Percentiles rank a stretch among this genome's conserved stretches.
phyloP scores from a whole-genome alignment of 2,113 vertebrate species.

The Cephalopterus ornatus region DNA sequence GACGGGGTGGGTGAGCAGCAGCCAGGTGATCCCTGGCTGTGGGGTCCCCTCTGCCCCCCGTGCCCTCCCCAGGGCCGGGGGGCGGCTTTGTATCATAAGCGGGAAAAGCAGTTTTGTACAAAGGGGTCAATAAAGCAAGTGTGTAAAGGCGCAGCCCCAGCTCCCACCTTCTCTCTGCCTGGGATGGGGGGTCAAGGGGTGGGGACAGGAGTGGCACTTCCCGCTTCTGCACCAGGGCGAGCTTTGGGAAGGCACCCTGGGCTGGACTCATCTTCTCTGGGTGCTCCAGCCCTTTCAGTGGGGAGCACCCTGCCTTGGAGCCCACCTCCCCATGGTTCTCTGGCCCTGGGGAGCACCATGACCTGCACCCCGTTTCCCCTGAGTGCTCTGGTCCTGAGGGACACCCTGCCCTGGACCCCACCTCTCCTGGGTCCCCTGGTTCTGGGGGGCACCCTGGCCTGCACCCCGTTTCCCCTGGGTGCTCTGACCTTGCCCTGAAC shows the following conservation, averaged over 20 bases:
- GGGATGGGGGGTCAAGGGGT: neutral
- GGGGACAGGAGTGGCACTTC: neutral
- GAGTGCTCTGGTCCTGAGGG: neutral
- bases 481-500: too few species aligned
- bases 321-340: neutral
- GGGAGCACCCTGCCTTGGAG: neutral
- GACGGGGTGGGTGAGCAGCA: neutral
- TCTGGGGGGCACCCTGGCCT: too few species aligned
- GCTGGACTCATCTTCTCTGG: neutral
- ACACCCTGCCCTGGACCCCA: neutral
- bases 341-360: neutral
- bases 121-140: slow-evolving; percentile 74
- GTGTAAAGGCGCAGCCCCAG: slow-evolving; percentile 52
- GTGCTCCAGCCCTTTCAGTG: neutral
- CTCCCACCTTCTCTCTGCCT: neutral
- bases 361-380: neutral
- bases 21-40: neutral
- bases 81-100: slow-evolving; percentile 70
- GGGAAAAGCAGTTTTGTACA: slow-evolving; percentile 71
- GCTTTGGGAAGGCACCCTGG: accelerated
- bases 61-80: neutral
- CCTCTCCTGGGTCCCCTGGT: too few species aligned
- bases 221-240: neutral
- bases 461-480: too few species aligned
- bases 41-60: neutral